phyloP scores from a whole-genome alignment of 2,113 vertebrate genomes.

The Uria aalge region DNA sequence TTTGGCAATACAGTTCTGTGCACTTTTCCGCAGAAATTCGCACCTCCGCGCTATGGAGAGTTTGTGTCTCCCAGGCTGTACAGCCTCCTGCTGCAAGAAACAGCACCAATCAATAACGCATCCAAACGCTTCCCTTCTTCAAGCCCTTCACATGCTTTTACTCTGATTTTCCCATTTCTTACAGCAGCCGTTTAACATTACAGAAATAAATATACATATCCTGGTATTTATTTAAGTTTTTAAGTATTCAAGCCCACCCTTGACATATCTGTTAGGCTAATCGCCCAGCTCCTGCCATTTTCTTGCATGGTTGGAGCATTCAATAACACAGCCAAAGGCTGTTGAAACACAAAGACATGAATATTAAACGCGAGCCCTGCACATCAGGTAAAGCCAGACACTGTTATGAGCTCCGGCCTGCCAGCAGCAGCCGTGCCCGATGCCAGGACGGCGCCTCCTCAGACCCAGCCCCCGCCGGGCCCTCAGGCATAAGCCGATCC shows the following conservation, averaged over 20 bases:
- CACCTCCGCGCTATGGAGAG: accelerated
- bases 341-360: accelerated
- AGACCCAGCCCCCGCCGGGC: not conserved
- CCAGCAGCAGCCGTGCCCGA: not conserved
- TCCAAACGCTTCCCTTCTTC: not conserved
- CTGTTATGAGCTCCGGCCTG: accelerated
- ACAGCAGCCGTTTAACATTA: accelerated
- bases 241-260: not conserved
- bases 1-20: accelerated
- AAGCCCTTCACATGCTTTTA: not conserved
- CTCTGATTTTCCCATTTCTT: accelerated
- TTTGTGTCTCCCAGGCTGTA: accelerated
- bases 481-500: accelerated
- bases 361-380: accelerated
- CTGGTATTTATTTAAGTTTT: not conserved
- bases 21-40: not conserved
- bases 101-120: accelerated
- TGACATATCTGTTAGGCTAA: not conserved
- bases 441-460: not conserved
- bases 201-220: accelerated
- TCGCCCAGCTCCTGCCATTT: not conserved
- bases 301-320: accelerated
- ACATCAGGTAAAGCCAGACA: accelerated
- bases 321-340: accelerated
- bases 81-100: not conserved